Evolutionary conservation across 2,888 invertebrate species (phyloP), one percentile per base, ranked within the genome.

Genomic region (Perizoma flavofasciatum): DNA sequence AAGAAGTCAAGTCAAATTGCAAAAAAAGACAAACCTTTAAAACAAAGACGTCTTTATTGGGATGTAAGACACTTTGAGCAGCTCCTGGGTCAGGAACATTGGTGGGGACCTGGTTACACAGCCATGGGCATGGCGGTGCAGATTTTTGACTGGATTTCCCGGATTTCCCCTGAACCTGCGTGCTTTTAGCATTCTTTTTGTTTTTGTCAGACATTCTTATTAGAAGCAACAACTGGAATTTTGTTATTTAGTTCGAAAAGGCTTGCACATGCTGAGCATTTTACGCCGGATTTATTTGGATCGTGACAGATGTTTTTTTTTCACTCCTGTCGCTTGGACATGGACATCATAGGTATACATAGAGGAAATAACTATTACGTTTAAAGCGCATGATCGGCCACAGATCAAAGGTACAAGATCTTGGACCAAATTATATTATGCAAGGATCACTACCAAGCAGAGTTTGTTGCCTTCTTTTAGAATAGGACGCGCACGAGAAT

Each of bases 41-140:
- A 11, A 95, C 88, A 67, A 95, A 95, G 0, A 94, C 91, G 70
- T 95, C 94, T 75, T 94, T 93, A 22, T 92, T 89, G 0, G 94
- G 94, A 78, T 95, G 94, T 5, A 93, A 76, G 3, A 93, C 77
- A 40, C 83, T 72, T 35, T 93, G 92, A 0, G 87, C 79, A 0
- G 70, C 62, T 0, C 70, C 80, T 0, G 89, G 87, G 0, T 51
- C 61, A 0, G 87, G 89, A 0, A 89, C 85, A 58, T 88, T 87
- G 2, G 67, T 73, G 0, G 89, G 88, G 0, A 90, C 79, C 22
- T 76, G 53, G 43, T 82, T 74, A 60, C 89, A 89, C 0, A 79
- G 61, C 81, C 82, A 81, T 0, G 83, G 84, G 32, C 87, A 87
- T 1, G 81, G 79, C 0, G 22, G 22, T 22, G 49, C 63, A 8